Conservation (phyloP, 2,888 invertebrate genomes). For the Epirrita christyi region DNA sequence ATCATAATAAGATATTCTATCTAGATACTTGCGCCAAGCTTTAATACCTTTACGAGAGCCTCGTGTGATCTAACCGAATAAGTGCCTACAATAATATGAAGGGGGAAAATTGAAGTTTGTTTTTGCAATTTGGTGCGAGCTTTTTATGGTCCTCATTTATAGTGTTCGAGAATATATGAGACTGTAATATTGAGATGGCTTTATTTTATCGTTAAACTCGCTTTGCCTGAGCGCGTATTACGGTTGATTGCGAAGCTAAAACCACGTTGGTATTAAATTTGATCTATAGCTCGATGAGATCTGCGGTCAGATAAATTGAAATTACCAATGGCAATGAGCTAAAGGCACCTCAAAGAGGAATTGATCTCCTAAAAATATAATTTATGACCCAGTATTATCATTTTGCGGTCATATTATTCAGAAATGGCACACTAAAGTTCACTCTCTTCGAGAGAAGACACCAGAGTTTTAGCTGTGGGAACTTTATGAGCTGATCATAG, state of each 20-base stretch:
- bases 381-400: background rate
- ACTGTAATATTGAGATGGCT: slow-evolving; percentile 35
- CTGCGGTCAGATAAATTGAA: background rate
- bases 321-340: background rate
- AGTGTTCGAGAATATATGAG: slow-evolving; percentile 41
- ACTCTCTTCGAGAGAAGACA: too few species aligned
- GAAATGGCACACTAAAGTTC: background rate
- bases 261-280: slow-evolving; percentile 1
- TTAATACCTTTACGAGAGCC: slow-evolving; percentile 43
- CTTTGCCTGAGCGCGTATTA: slow-evolving; percentile 17
- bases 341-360: background rate
- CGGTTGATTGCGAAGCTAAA: slow-evolving; percentile 17
- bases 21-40: slow-evolving; percentile 40
- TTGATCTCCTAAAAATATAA: background rate
- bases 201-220: slow-evolving; percentile 29
- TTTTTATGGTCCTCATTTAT: slow-evolving; percentile 46
- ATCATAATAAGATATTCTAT: slow-evolving; percentile 10
- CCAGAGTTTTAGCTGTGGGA: too few species aligned
- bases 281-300: background rate
- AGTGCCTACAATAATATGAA: slow-evolving; percentile 53
- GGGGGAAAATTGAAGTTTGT: slow-evolving; percentile 43
- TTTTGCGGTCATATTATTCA: background rate
- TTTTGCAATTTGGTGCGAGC: slow-evolving; percentile 47
- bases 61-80: slow-evolving; percentile 50
- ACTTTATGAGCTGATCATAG: too few species aligned